Evolutionary conservation across 2,888 invertebrate species (phyloP).

Genomic region (Ophioninae sp.): DNA sequence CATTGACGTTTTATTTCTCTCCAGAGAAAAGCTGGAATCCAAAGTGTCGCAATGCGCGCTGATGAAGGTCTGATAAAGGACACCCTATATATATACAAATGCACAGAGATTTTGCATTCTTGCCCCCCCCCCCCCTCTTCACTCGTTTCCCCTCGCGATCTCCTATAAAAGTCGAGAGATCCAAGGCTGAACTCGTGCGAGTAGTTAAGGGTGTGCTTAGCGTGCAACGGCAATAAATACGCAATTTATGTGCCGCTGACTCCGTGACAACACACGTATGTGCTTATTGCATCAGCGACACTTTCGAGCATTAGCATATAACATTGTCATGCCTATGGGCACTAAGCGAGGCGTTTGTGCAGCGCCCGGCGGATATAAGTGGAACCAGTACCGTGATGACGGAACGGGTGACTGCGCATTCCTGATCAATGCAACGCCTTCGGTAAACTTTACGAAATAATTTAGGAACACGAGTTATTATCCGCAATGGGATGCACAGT

Average conservation of each 20-base stretch:
- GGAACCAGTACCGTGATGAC: not conserved
- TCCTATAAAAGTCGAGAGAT: conserved; percentile 49
- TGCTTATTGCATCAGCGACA: conserved; percentile 72
- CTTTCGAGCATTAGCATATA: conserved; percentile 73
- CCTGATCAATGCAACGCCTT: not conserved
- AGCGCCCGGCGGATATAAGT: not conserved
- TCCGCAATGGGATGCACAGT: not conserved
- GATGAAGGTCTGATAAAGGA: not conserved
- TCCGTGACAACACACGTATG: conserved; percentile 55
- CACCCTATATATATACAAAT: conserved; percentile 5
- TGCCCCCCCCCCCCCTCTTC: not conserved
- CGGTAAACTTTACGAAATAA: not conserved
- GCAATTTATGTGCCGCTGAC: conserved; percentile 71
- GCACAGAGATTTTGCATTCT: conserved; percentile 16
- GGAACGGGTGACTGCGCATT: not conserved
- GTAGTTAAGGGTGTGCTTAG: conserved; percentile 55
- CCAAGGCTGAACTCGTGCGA: conserved; percentile 64
- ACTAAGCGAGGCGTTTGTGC: not conserved
- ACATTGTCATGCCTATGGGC: conserved; percentile 69
- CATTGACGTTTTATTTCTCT: too few species aligned
- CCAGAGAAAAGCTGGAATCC: too few species aligned
- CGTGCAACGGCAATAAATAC: conserved; percentile 70
- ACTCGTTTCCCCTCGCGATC: too few species aligned
- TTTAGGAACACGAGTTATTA: not conserved
- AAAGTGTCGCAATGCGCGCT: not conserved